Base-by-base conservation (phyloP, 2,888 invertebrate species). In the Monopis laevigella region DNA sequence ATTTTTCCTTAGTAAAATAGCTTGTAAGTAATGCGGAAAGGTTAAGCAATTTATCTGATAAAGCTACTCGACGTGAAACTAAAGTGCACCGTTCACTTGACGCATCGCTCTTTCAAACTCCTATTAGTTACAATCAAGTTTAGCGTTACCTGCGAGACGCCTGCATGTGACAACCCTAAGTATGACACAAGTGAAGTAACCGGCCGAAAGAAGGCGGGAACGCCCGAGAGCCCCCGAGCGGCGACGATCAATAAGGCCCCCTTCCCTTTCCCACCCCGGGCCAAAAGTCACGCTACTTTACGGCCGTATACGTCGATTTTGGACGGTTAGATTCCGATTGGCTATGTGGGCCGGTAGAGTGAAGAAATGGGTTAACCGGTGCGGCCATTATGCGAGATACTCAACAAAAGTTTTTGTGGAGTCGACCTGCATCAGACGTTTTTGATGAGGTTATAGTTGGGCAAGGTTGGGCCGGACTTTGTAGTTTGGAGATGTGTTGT, bases 191-290 rank as follows among this genome's bases (percentile, higher is more conserved):
- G 32, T 21, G 26, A 71, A 73, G 72, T 61, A 60, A 58, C 11
- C 17, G 28, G 51, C 63, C 77, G 77, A 77, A 71, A 71, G 62
- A 49, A 48, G 53, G 57, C 77, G 78, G 64, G 56, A 51, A 49
- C 48, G 28, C 51, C 71, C 78, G 77, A 75, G 55, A 54, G 46
- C 42, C 40, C 57, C 60, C 72, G 69, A 70, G 59, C 56, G 52
- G 53, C 51, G 59, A 63, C 74, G 77, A 78, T 78, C 78, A 73
- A 78, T 78, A 78, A 68, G 66, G 62, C 59, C 54, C 58, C 60
- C 59, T 58, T 62, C 65, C 65, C 61, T 60, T 57, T 58, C 46
- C 60, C 65, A 64, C 71, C 75, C 70, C 71, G 67, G 64, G 36
- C 42, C 70, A 77, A 71, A 77, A 80, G 80, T 80, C 80, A 77